Evolutionary conservation across 2,113 vertebrate genomes (phyloP).

Genomic region (Perca flavescens): DNA sequence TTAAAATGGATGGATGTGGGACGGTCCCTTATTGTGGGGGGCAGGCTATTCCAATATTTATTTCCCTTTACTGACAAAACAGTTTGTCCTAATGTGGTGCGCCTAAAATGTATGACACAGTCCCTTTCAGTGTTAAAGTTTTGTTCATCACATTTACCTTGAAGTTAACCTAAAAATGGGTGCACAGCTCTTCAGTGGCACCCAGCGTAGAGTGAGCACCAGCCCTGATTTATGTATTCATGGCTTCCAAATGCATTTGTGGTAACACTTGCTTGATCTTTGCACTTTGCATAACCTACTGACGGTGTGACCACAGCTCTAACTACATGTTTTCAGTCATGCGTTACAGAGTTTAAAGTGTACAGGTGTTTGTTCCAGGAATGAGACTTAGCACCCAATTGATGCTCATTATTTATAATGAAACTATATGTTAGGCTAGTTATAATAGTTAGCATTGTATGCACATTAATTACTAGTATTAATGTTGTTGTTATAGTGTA

Average conservation of each 20-base stretch:
- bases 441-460: neutral
- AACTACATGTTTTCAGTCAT: neutral
- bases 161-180: neutral
- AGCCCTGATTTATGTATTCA: neutral
- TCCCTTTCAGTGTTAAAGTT: neutral
- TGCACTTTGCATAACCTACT: fast-evolving
- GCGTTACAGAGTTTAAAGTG: neutral
- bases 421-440: neutral
- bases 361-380: neutral
- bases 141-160: neutral
- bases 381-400: neutral
- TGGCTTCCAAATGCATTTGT: neutral
- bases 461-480: neutral
- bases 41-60: no score
- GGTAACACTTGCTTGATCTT: neutral
- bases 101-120: no score
- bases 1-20: no score
- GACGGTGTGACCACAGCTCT: neutral
- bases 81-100: no score
- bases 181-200: no score
- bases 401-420: neutral
- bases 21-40: no score
- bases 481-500: neutral
- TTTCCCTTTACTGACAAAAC: no score
- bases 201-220: no score